These are phyloP conservation scores for Tipula lateralis DNA, from an alignment of 2,888 invertebrate genomes.

Conservation along the genomic window DNA sequence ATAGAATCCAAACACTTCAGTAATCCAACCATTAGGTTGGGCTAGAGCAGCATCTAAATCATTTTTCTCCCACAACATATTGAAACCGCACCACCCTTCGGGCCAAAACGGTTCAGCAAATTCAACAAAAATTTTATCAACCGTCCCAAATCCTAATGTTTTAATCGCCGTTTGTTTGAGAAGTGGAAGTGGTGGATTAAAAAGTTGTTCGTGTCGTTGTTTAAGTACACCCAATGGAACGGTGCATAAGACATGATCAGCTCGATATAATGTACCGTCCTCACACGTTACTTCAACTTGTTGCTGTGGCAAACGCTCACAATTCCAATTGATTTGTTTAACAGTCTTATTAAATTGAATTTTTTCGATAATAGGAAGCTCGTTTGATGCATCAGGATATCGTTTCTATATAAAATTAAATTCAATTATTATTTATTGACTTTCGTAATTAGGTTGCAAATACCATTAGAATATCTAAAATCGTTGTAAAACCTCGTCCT, in stretches of 20 bases:
- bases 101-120: constrained; percentile 60
- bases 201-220: constrained; percentile 45
- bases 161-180: constrained; percentile 52
- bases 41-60: constrained; percentile 47
- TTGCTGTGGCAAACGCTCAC: constrained; percentile 38
- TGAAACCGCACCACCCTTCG: constrained; percentile 52
- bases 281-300: constrained; percentile 35
- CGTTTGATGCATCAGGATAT: constrained; percentile 39
- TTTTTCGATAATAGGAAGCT: constrained; percentile 42
- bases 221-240: constrained; percentile 59
- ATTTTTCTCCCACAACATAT: constrained; percentile 55
- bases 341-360: constrained; percentile 42
- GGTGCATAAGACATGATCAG: constrained; percentile 59
- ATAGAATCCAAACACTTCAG: constrained; percentile 62
- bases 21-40: constrained; percentile 49
- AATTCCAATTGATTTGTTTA: constrained; percentile 41
- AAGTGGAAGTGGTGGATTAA: constrained; percentile 51
- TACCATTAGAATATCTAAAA: constrained; percentile 67
- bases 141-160: constrained; percentile 56
- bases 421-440: constrained; percentile 35
- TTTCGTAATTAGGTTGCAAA: too few species aligned
- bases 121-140: constrained; percentile 59
- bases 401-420: constrained; percentile 40
- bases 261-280: constrained; percentile 49
- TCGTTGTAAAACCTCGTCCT: constrained; percentile 60